These are phyloP conservation scores for Adelphocoris suturalis DNA, from an alignment of 2,888 invertebrate species.

Conservation along the genomic window DNA sequence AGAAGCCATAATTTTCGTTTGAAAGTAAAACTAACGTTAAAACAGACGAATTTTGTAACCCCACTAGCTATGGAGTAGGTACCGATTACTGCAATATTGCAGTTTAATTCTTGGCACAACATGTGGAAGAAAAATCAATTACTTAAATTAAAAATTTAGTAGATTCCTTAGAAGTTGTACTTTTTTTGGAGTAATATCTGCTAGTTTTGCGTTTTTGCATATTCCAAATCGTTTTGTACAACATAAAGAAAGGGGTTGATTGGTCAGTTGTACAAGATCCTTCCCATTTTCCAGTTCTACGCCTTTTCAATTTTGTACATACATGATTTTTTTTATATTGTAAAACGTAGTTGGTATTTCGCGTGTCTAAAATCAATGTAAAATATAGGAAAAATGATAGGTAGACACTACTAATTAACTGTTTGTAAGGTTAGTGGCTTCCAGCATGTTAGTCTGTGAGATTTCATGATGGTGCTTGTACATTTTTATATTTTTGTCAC, in stretches of 20 bases:
- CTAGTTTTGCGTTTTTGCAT: neutral
- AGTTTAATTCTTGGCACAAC: too few species aligned
- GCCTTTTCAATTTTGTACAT: neutral
- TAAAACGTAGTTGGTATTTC: constrained; percentile 10
- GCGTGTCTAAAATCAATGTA: neutral
- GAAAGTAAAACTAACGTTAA: neutral
- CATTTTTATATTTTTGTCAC: neutral
- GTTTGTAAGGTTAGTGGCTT: constrained; percentile 13
- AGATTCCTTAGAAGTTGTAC: too few species aligned
- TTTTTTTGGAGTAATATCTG: too few species aligned
- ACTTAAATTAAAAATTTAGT: too few species aligned
- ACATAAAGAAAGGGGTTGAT: neutral
- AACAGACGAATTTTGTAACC: neutral
- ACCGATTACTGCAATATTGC: neutral
- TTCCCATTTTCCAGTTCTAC: neutral
- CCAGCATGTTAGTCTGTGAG: neutral
- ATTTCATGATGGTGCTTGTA: constrained; percentile 5
- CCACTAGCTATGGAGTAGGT: neutral
- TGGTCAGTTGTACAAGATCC: neutral
- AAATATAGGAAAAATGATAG: neutral
- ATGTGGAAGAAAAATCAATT: too few species aligned
- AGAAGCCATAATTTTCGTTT: neutral
- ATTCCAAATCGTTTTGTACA: neutral
- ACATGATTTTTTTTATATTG: neutral
- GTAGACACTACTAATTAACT: neutral